Percentiles rank a stretch among this genome's conserved stretches.
Evolutionary conservation across 2,797 vertebrate genomes (phyloP).

Genomic region (Protonibea diacanthus): DNA sequence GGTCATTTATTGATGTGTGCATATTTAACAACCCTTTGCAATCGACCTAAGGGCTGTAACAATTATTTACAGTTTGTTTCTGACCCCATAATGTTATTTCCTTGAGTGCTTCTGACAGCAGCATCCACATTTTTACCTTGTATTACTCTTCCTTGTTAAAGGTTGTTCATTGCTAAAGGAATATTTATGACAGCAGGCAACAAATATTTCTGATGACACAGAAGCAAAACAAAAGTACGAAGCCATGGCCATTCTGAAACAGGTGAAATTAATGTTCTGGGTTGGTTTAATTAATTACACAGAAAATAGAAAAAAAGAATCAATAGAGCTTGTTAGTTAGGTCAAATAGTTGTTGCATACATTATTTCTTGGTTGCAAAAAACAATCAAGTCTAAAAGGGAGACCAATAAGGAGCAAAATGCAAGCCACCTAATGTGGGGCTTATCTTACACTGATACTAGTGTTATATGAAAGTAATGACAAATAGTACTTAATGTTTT

Average conservation of each 20-base stretch:
- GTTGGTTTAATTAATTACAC: slow-evolving; percentile 41
- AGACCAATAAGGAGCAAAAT: not conserved
- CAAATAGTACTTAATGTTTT: not conserved
- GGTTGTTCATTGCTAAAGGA: slow-evolving; percentile 12
- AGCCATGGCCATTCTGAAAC: slow-evolving; percentile 3
- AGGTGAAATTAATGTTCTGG: slow-evolving; percentile 6
- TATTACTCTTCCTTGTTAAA: slow-evolving; percentile 10
- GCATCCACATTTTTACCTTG: slow-evolving; percentile 1
- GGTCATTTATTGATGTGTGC: slow-evolving; percentile 31
- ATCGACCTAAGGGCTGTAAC: not conserved
- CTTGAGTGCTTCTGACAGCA: slow-evolving; percentile 18
- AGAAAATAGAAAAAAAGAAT: slow-evolving; percentile 29
- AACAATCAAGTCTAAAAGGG: slow-evolving; percentile 3
- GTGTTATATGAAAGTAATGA: slow-evolving; percentile 6
- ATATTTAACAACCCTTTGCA: slow-evolving; percentile 39
- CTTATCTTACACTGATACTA: not conserved
- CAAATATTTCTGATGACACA: slow-evolving; percentile 17
- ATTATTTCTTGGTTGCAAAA: slow-evolving; percentile 30
- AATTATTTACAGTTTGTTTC: slow-evolving; percentile 16
- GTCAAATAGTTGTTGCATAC: slow-evolving; percentile 35
- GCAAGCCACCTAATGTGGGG: not conserved
- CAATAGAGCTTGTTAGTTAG: slow-evolving; percentile 36
- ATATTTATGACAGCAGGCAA: slow-evolving; percentile 14
- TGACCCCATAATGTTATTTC: slow-evolving; percentile 22
- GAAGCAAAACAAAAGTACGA: not conserved